Base-by-base conservation (phyloP, 2,797 vertebrate species). In the Tympanoctomys barrerae region DNA sequence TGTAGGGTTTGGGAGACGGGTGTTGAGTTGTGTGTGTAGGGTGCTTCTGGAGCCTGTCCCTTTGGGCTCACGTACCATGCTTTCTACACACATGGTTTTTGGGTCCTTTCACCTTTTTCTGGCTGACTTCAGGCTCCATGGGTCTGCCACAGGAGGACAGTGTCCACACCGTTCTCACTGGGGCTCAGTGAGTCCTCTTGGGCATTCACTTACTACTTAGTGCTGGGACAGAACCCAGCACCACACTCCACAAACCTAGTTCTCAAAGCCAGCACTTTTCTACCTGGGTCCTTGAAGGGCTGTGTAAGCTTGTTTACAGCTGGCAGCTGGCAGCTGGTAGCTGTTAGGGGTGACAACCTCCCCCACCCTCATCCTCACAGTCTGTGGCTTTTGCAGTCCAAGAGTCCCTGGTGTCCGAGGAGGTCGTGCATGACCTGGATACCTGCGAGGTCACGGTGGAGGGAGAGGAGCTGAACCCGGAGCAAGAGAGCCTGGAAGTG, bases 391-490 rank as follows among this genome's bases (percentile, higher is more conserved):
- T 26, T 3, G 77, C 88, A 99, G 99, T 99, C 42, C 99, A 99
- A 99, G 99, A 99, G 95, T 99, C 99, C 0, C 98, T 99, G 97
- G 99, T 99, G 83, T 99, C 99, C 0, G 99, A 99, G 96, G 99
- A 99, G 98, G 99, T 99, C 92, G 99, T 99, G 99, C 99, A 99
- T 81, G 99, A 99, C 98, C 98, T 99, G 98, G 99, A 99, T 97
- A 99, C 99, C 0, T 99, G 99, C 77, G 99, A 99, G 97, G 99
- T 99, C 97, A 98, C 98, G 0, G 99, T 99, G 93, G 98, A 99
- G 36, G 99, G 99, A 57, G 99, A 99, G 33, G 99, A 99, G n/a
- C 98, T 99, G 96, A 99, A 99, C 52, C 98, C 98, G 7, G 99
- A 99, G 28, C 99, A 99, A 1, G 99, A 99, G 98, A 99, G 99